Base-by-base conservation (phyloP, 1,140 invertebrate species). In the Camponotus vicinus region DNA sequence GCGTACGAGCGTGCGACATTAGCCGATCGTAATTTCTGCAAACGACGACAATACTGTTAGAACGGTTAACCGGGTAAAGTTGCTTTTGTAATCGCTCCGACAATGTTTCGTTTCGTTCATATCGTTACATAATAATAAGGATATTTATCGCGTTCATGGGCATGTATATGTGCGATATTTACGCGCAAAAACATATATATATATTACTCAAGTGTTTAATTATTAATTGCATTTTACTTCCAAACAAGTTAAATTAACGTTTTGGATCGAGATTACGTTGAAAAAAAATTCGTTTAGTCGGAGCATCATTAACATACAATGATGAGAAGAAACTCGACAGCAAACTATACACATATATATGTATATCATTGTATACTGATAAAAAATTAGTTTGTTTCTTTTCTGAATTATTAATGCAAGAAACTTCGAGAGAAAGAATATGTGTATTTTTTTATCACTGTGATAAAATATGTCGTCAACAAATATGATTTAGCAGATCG, bases 211-310 rank as follows among this genome's bases (percentile, higher is more conserved):
- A 63, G 18, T 32, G 45, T 89, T 73, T 75, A 37, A 86, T 66
- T 75, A 55, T 71, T 71, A 85, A 86, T 40, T 83, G 55, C 32
- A 86, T 89, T 89, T 86, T 78, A 89, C 84, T 89, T 86, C 67
- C 87, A 89, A 89, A 89, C 11, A 9, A 5, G 13, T 59, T 52
- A 15, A 61, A 83, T 83, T 55, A 66, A 55, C 7, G 21, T 13
- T 40, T 69, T 1, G 40, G 45, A 9, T 8, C 11, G 37, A 76
- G 76, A 86, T 89, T 63, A 45, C 59, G 61, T 85, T n/a, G 59
- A 55, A 18, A 79, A 40, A 57, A 37, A 57, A 21, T n/a, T 66
- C 9, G 21, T 27, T 27, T n/a, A 45, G 32, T 49, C 6, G 11
- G 18, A 52, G 5, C 37, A 0, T 79, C 13, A 7, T 79, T 79